These are phyloP conservation scores for Fragum sueziense DNA, from an alignment of 2,888 invertebrate genomes.

Conservation along the genomic window DNA sequence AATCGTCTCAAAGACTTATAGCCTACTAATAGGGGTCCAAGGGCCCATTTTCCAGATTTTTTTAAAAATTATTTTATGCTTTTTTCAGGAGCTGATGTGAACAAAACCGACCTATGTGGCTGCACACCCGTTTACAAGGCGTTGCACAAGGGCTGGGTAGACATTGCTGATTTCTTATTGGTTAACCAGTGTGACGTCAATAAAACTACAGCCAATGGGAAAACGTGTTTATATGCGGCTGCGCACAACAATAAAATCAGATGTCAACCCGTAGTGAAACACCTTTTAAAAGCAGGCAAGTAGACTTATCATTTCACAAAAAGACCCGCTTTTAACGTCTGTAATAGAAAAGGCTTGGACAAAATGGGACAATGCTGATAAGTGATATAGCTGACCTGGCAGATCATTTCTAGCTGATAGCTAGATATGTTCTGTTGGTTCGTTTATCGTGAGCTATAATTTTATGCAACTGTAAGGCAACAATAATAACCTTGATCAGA, in stretches of 20 bases:
- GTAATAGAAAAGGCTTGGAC: too few relatives aligned
- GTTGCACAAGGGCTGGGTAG: conserved; percentile 49
- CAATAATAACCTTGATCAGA: background rate
- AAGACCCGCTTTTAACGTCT: background rate
- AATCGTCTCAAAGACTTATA: too few relatives aligned
- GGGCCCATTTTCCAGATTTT: too few relatives aligned
- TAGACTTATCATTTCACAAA: background rate
- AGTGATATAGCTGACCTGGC: too few relatives aligned
- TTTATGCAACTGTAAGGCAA: background rate
- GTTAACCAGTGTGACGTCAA: conserved; percentile 59
- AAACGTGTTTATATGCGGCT: conserved; percentile 51
- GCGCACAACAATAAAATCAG: conserved; percentile 45
- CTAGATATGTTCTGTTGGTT: too few relatives aligned
- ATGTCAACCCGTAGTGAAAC: conserved; percentile 36
- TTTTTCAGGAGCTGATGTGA: conserved; percentile 54
- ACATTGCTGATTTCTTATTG: conserved; percentile 52
- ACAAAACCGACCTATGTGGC: conserved; percentile 40
- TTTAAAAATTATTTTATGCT: background rate
- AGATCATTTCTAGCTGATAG: too few relatives aligned
- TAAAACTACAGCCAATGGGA: conserved; percentile 48
- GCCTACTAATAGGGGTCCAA: too few relatives aligned
- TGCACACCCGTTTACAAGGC: conserved; percentile 48
- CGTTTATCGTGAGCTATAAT: too few relatives aligned
- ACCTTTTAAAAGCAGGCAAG: conserved; percentile 42
- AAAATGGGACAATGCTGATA: background rate